Conservation (phyloP, 2,113 vertebrate species). For the Mirounga angustirostris region DNA sequence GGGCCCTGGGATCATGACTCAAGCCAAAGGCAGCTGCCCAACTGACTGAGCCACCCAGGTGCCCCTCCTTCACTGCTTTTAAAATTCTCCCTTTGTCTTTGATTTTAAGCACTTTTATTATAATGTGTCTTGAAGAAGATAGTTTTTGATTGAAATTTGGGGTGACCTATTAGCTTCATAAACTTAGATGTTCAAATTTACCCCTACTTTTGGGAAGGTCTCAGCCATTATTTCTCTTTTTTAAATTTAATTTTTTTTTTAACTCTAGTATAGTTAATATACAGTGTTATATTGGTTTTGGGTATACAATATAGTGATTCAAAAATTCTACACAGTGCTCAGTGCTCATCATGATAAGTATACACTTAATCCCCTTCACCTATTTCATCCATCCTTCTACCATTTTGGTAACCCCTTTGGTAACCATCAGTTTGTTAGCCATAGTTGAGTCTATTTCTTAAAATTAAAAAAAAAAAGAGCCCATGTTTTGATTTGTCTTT, state of each 20-base stretch:
- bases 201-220: not conserved
- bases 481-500: not conserved
- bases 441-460: not conserved
- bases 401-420: not conserved
- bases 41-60: too few relatives aligned
- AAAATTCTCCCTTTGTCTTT: not conserved
- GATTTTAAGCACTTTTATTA: not conserved
- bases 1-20: too few relatives aligned
- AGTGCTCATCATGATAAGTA: too few relatives aligned
- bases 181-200: not conserved
- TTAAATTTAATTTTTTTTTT: not conserved
- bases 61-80: not conserved
- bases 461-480: not conserved
- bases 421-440: not conserved
- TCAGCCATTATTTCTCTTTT: not conserved
- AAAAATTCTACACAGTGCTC: too few relatives aligned
- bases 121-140: not conserved
- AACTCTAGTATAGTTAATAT: not conserved
- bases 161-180: not conserved
- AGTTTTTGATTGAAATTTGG: not conserved
- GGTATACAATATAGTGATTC: not conserved
- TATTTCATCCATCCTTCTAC: not conserved
- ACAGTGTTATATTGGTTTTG: not conserved
- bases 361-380: too few relatives aligned
- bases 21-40: too few relatives aligned